Base-by-base conservation (phyloP, 2,797 vertebrate species). In the Smutsia gigantea region DNA sequence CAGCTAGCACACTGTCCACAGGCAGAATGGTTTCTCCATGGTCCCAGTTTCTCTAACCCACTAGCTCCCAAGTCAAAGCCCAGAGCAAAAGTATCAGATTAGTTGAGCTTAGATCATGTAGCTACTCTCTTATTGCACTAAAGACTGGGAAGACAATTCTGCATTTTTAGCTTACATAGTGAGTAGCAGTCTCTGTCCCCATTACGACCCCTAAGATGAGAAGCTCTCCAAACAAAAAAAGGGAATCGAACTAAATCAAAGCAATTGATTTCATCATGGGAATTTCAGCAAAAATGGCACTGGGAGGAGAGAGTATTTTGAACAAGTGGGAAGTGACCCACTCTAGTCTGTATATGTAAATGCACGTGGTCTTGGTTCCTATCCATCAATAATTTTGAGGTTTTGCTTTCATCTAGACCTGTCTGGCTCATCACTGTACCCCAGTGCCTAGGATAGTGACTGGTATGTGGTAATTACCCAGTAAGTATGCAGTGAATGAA, bases 181-280 rank as follows among this genome's bases (percentile, higher is more conserved):
- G 46, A 72, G 39, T 39, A 42, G 29, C 14, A 87, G 59, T 94
- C 51, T 87, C 55, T 87, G 18, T 37, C 79, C 42, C 31, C 34
- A 59, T 92, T 63, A n/a, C 42, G 77, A 77, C n/a, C 74, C 68
- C 39, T 53, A 90, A 42, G 42, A 55, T 77, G 42, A 96, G 31
- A 87, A 93, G 78, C 18, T 91, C 42, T 92, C 63, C 79, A 93
- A 74, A 84, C 63, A 87, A 96, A 95, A 17, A 81, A 42, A 27
- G 9, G 29, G 66, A 95, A 71, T 88, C 55, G 77, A 82, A 53
- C 29, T 66, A 82, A 95, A 46, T 79, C 18, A 74, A 82, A 64
- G 42, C 13, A 94, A 90, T 71, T 25, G 31, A 66, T 72, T 91
- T 93, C 37, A 39, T 59, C 5, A 74, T 63, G 37, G 4, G 78